Evolutionary conservation across 2,888 invertebrate species (phyloP), one percentile per base, ranked within the genome.

Genomic region (Anagyrus pseudococci): DNA sequence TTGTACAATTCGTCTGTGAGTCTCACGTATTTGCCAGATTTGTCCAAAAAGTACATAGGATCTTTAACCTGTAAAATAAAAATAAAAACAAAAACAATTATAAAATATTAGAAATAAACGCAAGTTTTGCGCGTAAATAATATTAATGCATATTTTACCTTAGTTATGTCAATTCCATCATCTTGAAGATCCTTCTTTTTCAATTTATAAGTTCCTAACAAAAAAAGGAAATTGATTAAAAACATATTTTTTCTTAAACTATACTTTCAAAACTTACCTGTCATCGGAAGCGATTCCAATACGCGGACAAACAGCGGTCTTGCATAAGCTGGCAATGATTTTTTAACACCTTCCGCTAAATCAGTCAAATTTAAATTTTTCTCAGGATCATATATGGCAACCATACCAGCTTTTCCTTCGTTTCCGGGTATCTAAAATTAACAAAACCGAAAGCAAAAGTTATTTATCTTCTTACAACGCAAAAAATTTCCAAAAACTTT

Each of bases 401-500:
- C 94, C 97, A 98, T 98, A 68, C 97, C 97, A 17, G 94, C 96
- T 73, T 90, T 88, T 0, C 97, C 97, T 76, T 94, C 93, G 53
- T 88, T 86, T 64, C 87, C 85, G 0, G 92, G 91, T 68, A 93
- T 85, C 92, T 92, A 77, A 71, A 70, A 61, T 52, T 33, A 40
- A 25, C 2, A 43, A 33, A 7, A n/a, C n/a, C n/a, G n/a, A 40
- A n/a, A n/a, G n/a, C n/a, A n/a, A n/a, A n/a, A n/a, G n/a, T n/a
- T n/a, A n/a, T n/a, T n/a, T n/a, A n/a, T n/a, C 4, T 26, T 43
- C 1, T 15, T 26, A 23, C 13, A 41, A n/a, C n/a, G 13, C 13
- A 41, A 41, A 41, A 41, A 41, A 15, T 15, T 13, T 15, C 15
- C 40, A n/a, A 41, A 4, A 41, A 10, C 40, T 41, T 41, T 41